Percentiles rank a stretch among this genome's conserved stretches.
phyloP scores from a whole-genome alignment of 2,113 vertebrate species.

The Tichodroma muraria region DNA sequence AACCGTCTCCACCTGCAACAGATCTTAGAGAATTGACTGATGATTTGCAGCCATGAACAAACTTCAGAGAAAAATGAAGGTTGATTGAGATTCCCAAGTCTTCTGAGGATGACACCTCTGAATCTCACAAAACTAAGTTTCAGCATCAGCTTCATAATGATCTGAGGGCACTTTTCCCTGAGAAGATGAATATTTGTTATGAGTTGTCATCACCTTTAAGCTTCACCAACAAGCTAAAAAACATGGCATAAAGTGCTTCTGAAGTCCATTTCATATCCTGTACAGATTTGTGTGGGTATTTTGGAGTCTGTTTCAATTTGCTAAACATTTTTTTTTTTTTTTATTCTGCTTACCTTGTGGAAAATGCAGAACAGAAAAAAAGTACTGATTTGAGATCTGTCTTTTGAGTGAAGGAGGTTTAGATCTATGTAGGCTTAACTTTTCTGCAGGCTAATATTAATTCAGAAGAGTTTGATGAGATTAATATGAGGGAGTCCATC shows the following conservation, averaged over 20 bases:
- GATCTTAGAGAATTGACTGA: neutral
- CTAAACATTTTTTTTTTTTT: neutral
- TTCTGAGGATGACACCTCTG: neutral
- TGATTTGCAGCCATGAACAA: neutral
- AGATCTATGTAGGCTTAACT: conserved; percentile 14
- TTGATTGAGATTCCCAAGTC: neutral
- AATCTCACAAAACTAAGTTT: neutral
- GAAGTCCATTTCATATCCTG: conserved; percentile 10
- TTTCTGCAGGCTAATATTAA: conserved; percentile 30
- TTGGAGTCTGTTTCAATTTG: conserved; percentile 7
- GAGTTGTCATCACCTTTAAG: neutral
- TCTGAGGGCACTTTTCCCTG: neutral
- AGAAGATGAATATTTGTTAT: neutral
- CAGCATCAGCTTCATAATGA: neutral
- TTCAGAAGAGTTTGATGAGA: conserved; percentile 26
- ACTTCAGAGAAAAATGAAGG: neutral
- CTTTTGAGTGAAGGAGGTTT: conserved; percentile 41
- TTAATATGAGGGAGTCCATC: conserved; percentile 20
- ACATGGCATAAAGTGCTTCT: neutral
- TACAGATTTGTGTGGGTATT: neutral
- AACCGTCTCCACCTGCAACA: neutral
- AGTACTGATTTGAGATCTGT: conserved; percentile 9
- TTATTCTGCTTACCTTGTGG: neutral
- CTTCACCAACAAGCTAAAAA: neutral
- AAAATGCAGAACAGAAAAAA: conserved; percentile 34